Evolutionary conservation across 2,888 invertebrate genomes (phyloP), one percentile per base, ranked within the genome.

Genomic region (Hemaris fuciformis): DNA sequence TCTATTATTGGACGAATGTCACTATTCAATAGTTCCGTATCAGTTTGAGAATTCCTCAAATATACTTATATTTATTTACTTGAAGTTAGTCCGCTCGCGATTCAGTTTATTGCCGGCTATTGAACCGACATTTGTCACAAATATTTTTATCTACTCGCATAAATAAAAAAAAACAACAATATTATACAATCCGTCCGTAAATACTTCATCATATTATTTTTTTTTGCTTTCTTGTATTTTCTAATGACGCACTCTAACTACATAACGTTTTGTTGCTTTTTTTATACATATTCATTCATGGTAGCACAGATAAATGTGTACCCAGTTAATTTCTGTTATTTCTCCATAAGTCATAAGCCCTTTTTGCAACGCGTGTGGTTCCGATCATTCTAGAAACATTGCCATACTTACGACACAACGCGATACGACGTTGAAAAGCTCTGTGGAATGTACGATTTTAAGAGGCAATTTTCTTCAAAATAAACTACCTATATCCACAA

Each of bases 311-410:
- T 15, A 27, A n/a, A 48, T 15, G 15, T 48, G 25, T 27, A n/a
- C 38, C 5, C n/a, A n/a, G 38, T n/a, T 38, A 38, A n/a, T 38
- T 38, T 38, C n/a, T 4, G 38, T 27, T 15, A 31, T 31, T 53
- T 31, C 27, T 7, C 2, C n/a, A 18, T 31, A 53, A 27, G 48
- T 27, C 48, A 53, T 53, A 53, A 53, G 53, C 53, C 53, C 53
- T 31, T 53, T 48, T 53, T 31, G 31, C 53, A 53, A 53, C 53
- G 53, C 53, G 31, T 31, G 53, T 10, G 53, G 53, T 53, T 53
- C 31, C 27, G 53, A 53, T 53, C 31, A 31, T 53, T 53, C 53
- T 27, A 53, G 53, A 53, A 53, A 27, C 53, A 53, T 53, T 53
- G 31, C 53, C 10, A 53, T 53, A 38, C 38, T 38, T 15, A 27